Base-by-base conservation (phyloP, 2,113 vertebrate genomes). In the Rhinichthys klamathensis region DNA sequence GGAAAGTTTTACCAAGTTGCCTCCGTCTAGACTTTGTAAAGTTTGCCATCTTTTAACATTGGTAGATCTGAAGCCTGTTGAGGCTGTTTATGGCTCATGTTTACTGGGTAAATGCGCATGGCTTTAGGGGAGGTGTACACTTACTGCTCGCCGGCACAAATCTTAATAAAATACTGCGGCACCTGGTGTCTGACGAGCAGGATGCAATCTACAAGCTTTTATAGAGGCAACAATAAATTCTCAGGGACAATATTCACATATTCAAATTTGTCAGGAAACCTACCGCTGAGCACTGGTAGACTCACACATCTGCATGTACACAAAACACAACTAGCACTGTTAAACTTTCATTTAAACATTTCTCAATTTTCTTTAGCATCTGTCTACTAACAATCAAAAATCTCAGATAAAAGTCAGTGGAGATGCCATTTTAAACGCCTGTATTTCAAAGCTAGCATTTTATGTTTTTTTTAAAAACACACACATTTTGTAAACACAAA, bases 181-280 rank as follows among this genome's bases (percentile, higher is more conserved):
- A 91, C 90, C 84, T 87, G 91, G 92, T 83, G 89, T 84, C 91
- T 80, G 90, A 87, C 88, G 78, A 90, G 91, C 88, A 8, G 90
- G 88, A 91, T 82, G 92, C 91, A 94, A 95, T 94, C 92, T 92
- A 89, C 84, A 82, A 46, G 83, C 89, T 87, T 89, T 90, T 90
- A 93, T 92, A 93, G 93, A 93, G 87, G 91, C 83, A 87, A 46
- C 90, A 89, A 92, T 94, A 94, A 94, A 94, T 94, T 89, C 91
- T 89, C 86, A 89, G 80, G 83, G 67, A 90, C 89, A 81, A 85
- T 87, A 90, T 91, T 87, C 85, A 80, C 84, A 80, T 83, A 92
- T 92, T 93, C 85, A 91, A 90, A 94, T 93, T 90, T 80, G 46
- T 77, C 16, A 38, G 58, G 82, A 93, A 72, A 83, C 87, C 63